Evolutionary conservation across 2,113 vertebrate genomes (phyloP).

Genomic region (Poicephalus meyeri): DNA sequence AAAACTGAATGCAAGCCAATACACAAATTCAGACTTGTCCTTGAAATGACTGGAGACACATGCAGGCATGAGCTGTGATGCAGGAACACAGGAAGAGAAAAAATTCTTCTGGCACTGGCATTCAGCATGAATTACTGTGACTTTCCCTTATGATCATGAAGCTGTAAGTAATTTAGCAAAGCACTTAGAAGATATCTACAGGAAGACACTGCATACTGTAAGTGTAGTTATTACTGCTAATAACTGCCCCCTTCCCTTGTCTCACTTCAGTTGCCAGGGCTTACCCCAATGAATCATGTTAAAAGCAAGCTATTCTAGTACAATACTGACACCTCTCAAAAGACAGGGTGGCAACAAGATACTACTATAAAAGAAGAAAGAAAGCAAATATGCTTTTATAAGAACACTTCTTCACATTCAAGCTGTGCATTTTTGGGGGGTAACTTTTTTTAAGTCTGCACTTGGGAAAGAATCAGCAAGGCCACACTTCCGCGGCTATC

Average conservation of each 20-base stretch:
- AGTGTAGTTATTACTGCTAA: background rate
- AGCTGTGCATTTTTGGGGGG: background rate
- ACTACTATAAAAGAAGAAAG: background rate
- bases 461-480: background rate
- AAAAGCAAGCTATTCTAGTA: background rate
- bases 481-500: background rate
- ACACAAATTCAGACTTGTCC: background rate
- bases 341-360: background rate
- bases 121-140: background rate
- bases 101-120: background rate
- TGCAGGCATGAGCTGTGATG: background rate
- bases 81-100: background rate
- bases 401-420: background rate
- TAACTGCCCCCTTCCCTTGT: background rate
- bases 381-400: background rate
- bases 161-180: background rate
- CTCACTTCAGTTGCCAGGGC: background rate
- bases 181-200: background rate
- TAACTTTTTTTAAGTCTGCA: background rate
- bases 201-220: background rate
- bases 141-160: background rate
- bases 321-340: background rate
- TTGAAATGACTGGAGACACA: background rate
- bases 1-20: background rate
- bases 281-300: background rate